Conservation (phyloP, 30 jellyfish, hydroid and myxozoan genomes). For the Morbakka virulenta region DNA sequence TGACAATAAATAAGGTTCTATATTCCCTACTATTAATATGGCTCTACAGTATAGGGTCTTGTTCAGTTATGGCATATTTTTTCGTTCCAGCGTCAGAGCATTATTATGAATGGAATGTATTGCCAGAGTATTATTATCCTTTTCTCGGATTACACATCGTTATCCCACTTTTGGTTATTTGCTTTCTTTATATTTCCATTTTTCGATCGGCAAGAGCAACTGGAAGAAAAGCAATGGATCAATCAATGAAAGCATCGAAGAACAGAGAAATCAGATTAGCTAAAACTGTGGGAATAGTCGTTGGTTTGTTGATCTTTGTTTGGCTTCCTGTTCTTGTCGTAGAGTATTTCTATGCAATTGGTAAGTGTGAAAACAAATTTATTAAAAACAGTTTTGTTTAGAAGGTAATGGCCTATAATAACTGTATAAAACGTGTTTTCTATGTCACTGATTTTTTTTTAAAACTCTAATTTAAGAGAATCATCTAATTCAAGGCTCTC, state of each 20-base stretch:
- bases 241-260: no score
- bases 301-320: slow-evolving; percentile 50
- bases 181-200: slow-evolving; percentile 26
- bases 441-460: no score
- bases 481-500: no score
- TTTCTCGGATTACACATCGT: slow-evolving; percentile 57
- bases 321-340: slow-evolving; percentile 77
- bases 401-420: no score
- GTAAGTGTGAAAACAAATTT: no score
- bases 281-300: slow-evolving; percentile 54
- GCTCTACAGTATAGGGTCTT: slow-evolving; percentile 39
- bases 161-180: slow-evolving; percentile 27
- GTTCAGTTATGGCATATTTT: slow-evolving; percentile 40
- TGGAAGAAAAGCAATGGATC: neutral
- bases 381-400: no score
- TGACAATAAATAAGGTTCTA: neutral
- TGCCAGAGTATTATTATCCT: slow-evolving; percentile 56
- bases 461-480: no score
- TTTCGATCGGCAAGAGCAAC: slow-evolving; percentile 19
- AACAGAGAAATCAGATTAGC: slow-evolving; percentile 67
- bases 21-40: slow-evolving; percentile 3
- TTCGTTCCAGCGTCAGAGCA: slow-evolving; percentile 43
- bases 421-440: no score
- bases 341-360: slow-evolving; percentile 69
- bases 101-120: slow-evolving; percentile 60